Base-by-base conservation (phyloP, 2,113 vertebrate genomes). In the Triplophysa siluroides region DNA sequence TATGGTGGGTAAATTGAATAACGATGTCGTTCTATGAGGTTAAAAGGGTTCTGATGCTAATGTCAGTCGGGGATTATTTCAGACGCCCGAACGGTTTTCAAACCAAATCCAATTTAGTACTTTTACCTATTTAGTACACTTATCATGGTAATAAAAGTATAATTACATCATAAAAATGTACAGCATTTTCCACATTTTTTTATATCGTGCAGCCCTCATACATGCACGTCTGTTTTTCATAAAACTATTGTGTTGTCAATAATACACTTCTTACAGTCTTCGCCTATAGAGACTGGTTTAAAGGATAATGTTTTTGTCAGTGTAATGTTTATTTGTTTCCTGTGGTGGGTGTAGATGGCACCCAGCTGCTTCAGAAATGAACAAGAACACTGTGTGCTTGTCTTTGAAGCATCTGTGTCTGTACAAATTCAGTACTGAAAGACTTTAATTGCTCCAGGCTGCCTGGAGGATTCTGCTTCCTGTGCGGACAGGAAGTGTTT, bases 401-500 rank as follows among this genome's bases (percentile, higher is more conserved):
- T 60, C 71, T 60, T 60, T 73, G 54, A 73, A 43, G 54, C 29
- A 21, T 73, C 54, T 23, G 54, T 60, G 54, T 73, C 71, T 60
- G 71, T 73, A 73, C 60, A 73, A 24, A 29, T 73, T 43, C 14
- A n/a, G 54, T 24, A 73, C 18, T 73, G 33, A 23, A 43, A 23
- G 71, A 43, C 33, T 60, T 43, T 41, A 73, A 60, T 60, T 60
- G 71, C 71, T 73, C 54, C 29, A 73, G 71, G 70, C 70, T 72
- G 70, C 26, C 70, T 41, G 52, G 33, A 73, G 54, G 54, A 73
- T 73, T 73, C 54, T 43, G 71, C 71, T 73, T 73, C 71, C 71
- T 73, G 71, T 73, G 54, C 54, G 33, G 29, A 73, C 71, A 61
- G 71, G 71, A 73, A 73, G 71, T 73, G 23, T 73, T 73, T 73